Evolutionary conservation across 2,888 invertebrate genomes (phyloP), one percentile per base, ranked within the genome.

Genomic region (Neocrepidodera transversa): DNA sequence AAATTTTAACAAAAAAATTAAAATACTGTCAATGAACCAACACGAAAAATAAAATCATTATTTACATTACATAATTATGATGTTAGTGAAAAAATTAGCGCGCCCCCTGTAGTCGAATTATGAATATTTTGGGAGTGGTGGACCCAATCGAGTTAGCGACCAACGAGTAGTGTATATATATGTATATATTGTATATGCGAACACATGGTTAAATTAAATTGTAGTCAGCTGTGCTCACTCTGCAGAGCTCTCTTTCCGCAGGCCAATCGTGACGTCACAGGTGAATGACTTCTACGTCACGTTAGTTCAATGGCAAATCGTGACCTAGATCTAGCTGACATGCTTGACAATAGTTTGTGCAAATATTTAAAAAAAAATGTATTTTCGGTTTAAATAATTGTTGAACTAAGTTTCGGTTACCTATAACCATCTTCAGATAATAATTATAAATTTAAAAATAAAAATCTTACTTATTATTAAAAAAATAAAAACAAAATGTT

Each of bases 231-330:
- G 63, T 64, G 61, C n/a, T n/a, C n/a, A n/a, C n/a, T n/a, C n/a
- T n/a, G 1, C 6, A 58, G 50, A 58, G 68, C 65, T 65, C 76
- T 79, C 74, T 75, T 54, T 78, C 77, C 76, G 79, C 73, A 66
- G 76, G 73, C 71, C 71, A 63, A 64, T 68, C 70, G 76, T 80
- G 79, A 80, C 79, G 79, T 79, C 79, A 78, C 77, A 78, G 79
- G 79, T 80, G 78, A 80, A 79, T 78, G 79, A 79, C 78, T 78
- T 72, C 73, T 73, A 79, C 79, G 78, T 79, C 79, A 79, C 76
- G 74, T 72, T 75, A 77, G 80, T 80, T 80, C 80, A 80, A 80
- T 79, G 80, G 80, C 79, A 80, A 80, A 80, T 79, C 79, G 78
- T 79, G 80, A 80, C 80, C 80, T 76, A 80, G 78, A 63, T 63